Conservation (phyloP, 1,140 invertebrate species). For the Araneus ventricosus region DNA sequence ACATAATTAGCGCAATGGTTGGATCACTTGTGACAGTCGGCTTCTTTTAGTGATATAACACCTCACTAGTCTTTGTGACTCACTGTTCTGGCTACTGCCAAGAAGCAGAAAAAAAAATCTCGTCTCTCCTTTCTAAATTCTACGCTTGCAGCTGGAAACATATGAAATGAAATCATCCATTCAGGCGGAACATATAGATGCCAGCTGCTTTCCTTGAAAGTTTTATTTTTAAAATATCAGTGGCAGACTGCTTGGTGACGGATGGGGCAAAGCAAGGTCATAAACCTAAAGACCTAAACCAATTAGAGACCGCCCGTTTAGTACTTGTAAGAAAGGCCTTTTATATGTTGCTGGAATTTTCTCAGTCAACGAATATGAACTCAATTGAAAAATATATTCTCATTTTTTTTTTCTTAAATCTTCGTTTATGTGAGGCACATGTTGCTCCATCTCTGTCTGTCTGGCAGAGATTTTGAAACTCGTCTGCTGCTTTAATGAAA, state of each 20-base stretch:
- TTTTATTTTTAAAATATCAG: conserved; percentile 48
- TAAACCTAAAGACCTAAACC: background rate
- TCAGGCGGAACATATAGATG: background rate
- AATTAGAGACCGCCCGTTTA: background rate
- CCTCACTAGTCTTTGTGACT: conserved; percentile 38
- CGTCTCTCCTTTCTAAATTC: background rate
- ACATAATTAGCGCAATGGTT: conserved; percentile 69
- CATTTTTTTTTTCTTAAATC: background rate
- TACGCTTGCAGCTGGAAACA: background rate
- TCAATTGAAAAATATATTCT: background rate
- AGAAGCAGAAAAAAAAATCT: background rate
- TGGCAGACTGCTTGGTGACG: conserved; percentile 51
- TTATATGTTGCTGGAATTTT: background rate
- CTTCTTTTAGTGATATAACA: conserved; percentile 33
- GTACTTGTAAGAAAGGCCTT: background rate
- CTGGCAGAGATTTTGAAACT: background rate
- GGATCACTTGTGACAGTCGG: conserved; percentile 48
- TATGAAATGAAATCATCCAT: conserved; percentile 30
- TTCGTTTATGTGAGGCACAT: background rate
- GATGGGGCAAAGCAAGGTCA: background rate
- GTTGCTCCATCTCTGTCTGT: background rate
- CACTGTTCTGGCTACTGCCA: conserved; percentile 20
- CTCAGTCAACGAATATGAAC: background rate
- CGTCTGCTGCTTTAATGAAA: background rate
- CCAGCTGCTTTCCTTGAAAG: background rate